phyloP scores from a whole-genome alignment of 92 coral and sea anemone species.

The Zoanthus gigantus region DNA sequence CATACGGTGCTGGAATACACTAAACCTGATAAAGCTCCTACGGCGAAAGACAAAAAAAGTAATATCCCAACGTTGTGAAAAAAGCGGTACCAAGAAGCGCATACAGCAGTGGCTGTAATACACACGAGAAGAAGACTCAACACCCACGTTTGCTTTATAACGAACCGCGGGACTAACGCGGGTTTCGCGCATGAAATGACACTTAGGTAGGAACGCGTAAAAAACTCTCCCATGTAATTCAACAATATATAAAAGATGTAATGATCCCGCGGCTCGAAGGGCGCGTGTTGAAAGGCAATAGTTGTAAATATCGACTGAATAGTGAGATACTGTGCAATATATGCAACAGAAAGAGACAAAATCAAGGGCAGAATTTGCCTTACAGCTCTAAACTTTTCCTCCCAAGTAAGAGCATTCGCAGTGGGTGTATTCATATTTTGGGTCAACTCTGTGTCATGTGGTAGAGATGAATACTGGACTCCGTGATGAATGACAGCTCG shows the following conservation, averaged over 20 bases:
- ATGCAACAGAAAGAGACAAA: conserved; percentile 70
- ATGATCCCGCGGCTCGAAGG: conserved; percentile 79
- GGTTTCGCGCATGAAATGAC: conserved; percentile 70
- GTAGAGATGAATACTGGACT: conserved; percentile 55
- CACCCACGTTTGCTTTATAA: conserved; percentile 79
- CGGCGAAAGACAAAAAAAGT: conserved; percentile 65
- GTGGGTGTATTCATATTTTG: conserved; percentile 41
- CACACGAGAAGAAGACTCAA: conserved; percentile 57
- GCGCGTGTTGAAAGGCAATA: conserved; percentile 69
- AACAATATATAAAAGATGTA: conserved; percentile 75
- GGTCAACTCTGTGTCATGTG: conserved; percentile 53
- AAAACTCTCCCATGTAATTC: conserved; percentile 81
- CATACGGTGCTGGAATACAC: conserved; percentile 82
- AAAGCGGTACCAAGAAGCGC: conserved; percentile 82
- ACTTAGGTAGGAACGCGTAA: conserved; percentile 73
- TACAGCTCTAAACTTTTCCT: conserved; percentile 73
- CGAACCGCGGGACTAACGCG: conserved; percentile 58
- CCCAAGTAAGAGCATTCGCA: conserved; percentile 67
- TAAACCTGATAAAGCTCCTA: conserved; percentile 75
- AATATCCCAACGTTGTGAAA: conserved; percentile 66
- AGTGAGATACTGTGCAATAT: conserved; percentile 74
- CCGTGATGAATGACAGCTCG: conserved; percentile 17
- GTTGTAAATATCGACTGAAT: conserved; percentile 85
- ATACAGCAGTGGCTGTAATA: conserved; percentile 59
- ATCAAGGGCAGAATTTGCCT: conserved; percentile 72